A percentile compares a stretch with the other conserved stretches of the same genome.
Conservation (phyloP, 2,888 invertebrate species). For the Drosophila paracracens region DNA sequence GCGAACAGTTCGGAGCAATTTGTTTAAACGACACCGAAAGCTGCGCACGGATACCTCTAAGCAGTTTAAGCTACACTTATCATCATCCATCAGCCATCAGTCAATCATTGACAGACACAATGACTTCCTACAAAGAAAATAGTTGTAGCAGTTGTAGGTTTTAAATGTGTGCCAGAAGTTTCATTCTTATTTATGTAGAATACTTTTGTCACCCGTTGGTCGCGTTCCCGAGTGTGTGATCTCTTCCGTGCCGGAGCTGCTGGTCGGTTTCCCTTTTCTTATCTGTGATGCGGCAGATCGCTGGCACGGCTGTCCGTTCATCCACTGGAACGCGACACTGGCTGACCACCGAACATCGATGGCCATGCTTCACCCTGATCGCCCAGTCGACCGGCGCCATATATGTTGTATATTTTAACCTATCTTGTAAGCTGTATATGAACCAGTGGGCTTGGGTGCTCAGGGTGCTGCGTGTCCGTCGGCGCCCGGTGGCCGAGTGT, state of each 20-base stretch:
- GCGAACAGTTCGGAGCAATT: constrained; percentile 94
- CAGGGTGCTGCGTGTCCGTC: constrained; percentile 62
- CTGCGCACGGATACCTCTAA: constrained; percentile 47
- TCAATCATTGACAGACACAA: constrained; percentile 34
- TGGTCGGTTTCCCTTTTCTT: constrained; percentile 67
- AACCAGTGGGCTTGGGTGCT: constrained; percentile 31
- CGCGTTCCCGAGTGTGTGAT: constrained; percentile 21
- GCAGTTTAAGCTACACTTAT: constrained; percentile 68
- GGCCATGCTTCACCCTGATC: constrained; percentile 48
- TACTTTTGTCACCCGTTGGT: constrained; percentile 48
- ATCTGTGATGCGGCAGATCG: constrained; percentile 65
- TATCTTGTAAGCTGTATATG: constrained; percentile 62
- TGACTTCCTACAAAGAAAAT: constrained; percentile 48
- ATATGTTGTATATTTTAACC: constrained; percentile 66
- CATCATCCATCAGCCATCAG: constrained; percentile 46
- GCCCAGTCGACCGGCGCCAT: constrained; percentile 45
- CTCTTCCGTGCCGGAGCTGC: constrained; percentile 60
- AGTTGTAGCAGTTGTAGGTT: constrained; percentile 44
- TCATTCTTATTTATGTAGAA: constrained; percentile 53
- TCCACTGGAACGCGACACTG: constrained; percentile 11
- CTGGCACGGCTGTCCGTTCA: constrained; percentile 31
- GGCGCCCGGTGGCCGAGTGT: constrained; percentile 48
- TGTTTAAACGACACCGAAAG: constrained; percentile 86
- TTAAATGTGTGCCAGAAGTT: constrained; percentile 66
- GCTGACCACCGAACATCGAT: constrained; percentile 33